These are phyloP conservation scores for Helicorthomorpha holstii DNA, from an alignment of 1,140 invertebrate species.

Conservation along the genomic window DNA sequence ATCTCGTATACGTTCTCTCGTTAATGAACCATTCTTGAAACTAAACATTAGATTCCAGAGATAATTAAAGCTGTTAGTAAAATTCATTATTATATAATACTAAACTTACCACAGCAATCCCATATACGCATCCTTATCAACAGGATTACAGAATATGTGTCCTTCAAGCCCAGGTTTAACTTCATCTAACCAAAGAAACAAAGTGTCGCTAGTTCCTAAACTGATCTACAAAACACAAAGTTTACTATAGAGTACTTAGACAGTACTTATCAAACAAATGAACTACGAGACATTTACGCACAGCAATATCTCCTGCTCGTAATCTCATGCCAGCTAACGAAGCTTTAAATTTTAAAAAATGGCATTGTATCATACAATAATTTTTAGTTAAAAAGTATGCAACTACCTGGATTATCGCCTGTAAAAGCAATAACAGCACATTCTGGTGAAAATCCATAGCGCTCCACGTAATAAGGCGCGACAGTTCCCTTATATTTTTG, in stretches of 20 bases:
- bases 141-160: constrained; percentile 72
- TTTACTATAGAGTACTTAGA: neutral
- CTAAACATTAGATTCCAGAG: constrained; percentile 26
- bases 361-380: neutral
- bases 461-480: constrained; percentile 56
- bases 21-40: constrained; percentile 87
- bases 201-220: constrained; percentile 80
- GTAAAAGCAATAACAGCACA: constrained; percentile 78
- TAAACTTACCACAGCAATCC: constrained; percentile 63
- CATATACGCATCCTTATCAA: constrained; percentile 59
- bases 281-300: constrained; percentile 23
- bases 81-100: too few species aligned
- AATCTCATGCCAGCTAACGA: constrained; percentile 56
- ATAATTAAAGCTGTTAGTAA: too few species aligned
- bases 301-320: constrained; percentile 57
- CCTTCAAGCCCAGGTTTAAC: constrained; percentile 48
- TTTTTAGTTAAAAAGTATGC: constrained; percentile 8
- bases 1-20: constrained; percentile 65
- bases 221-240: constrained; percentile 30
- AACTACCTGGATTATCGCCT: constrained; percentile 76
- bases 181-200: constrained; percentile 59
- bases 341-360: constrained; percentile 18
- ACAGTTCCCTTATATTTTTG: constrained; percentile 46
- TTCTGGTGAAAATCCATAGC: constrained; percentile 60
- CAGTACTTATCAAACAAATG: neutral